These are phyloP conservation scores for Empis livida DNA, from an alignment of 2,888 invertebrate genomes.

Conservation along the genomic window DNA sequence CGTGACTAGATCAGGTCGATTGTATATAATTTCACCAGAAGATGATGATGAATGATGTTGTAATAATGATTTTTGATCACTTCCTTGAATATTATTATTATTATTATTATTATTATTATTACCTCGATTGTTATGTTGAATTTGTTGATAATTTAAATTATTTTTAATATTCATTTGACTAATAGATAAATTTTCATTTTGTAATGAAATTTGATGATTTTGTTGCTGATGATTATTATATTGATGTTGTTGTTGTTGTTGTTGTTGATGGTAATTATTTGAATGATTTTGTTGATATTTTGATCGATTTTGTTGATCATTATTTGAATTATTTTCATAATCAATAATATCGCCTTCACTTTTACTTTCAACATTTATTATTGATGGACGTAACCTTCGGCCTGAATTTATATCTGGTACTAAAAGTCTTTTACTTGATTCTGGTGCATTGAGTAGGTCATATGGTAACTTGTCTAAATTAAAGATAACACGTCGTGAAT, in stretches of 20 bases:
- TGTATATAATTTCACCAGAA: background rate
- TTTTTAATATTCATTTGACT: too few species aligned
- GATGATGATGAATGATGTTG: background rate
- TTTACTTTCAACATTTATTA: conserved; percentile 9
- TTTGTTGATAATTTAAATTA: background rate
- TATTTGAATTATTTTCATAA: too few species aligned
- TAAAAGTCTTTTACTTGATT: conserved; percentile 18
- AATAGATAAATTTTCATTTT: too few species aligned
- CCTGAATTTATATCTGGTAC: conserved; percentile 18
- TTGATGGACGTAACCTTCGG: conserved; percentile 12
- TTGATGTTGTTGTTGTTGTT: conserved; percentile 9
- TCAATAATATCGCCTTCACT: too few species aligned
- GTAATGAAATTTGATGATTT: too few species aligned
- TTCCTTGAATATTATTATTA: background rate
- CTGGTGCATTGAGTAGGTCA: conserved; percentile 33
- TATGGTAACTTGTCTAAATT: conserved; percentile 35
- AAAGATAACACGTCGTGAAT: conserved; percentile 29
- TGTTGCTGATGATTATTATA: conserved; percentile 16
- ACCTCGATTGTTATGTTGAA: conserved; percentile 15
- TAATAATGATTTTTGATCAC: too few species aligned
- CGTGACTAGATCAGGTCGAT: conserved; percentile 15
- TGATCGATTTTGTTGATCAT: too few species aligned
- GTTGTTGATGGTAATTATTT: conserved; percentile 19
- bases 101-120: conserved; percentile 1
- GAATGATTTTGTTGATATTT: background rate